Percentiles rank a stretch among this genome's conserved stretches.
Evolutionary conservation across 2,797 vertebrate species (phyloP).

Genomic region (Anguilla obscura): DNA sequence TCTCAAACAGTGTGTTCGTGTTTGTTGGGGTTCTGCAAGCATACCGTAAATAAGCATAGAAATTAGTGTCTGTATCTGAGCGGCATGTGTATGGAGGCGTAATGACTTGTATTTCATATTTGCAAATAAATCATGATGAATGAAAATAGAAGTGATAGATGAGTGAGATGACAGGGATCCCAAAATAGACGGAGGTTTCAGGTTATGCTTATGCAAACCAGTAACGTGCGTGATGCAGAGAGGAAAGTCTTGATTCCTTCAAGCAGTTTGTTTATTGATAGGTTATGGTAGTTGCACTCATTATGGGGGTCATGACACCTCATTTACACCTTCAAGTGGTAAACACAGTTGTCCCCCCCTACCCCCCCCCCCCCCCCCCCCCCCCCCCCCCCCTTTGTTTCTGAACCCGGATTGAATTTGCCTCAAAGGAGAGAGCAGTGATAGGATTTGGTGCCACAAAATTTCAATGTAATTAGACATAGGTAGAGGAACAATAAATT

Average conservation of each 20-base stretch:
- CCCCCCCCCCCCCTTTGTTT: neutral
- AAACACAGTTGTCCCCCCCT: neutral
- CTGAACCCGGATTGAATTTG: neutral
- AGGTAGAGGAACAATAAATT: neutral
- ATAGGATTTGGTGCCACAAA: neutral
- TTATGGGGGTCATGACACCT: neutral
- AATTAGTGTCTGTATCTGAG: neutral
- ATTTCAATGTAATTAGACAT: neutral
- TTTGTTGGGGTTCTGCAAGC: neutral
- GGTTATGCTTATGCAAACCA: neutral
- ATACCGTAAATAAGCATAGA: neutral
- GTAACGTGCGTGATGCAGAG: neutral
- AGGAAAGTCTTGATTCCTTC: neutral
- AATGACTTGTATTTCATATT: neutral
- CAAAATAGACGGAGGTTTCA: neutral
- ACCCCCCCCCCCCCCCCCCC: no score
- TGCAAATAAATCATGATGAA: neutral
- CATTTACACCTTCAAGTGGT: neutral
- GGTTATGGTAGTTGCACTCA: neutral
- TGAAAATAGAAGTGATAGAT: no score
- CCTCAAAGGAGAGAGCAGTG: neutral
- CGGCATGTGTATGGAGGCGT: neutral
- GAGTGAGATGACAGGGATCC: no score
- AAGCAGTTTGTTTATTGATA: neutral
- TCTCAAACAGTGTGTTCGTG: neutral